A percentile compares a stretch with the other conserved stretches of the same genome.
Conservation (phyloP, 2,888 invertebrate species). For the Rhingia rostrata region DNA sequence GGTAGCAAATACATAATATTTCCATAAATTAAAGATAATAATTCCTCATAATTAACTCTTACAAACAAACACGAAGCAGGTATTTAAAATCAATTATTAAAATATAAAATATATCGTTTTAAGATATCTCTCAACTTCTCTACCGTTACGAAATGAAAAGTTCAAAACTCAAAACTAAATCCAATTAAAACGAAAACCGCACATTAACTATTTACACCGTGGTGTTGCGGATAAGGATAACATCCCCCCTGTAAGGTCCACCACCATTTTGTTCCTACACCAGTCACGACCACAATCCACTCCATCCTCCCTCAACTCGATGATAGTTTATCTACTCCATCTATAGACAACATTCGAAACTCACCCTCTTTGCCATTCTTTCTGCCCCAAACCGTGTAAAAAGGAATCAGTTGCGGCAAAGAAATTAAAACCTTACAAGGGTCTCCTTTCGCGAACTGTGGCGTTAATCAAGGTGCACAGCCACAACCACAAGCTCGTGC, state of each 20-base stretch:
- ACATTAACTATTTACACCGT: constrained; percentile 39
- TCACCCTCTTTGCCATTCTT: background rate
- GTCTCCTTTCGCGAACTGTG: constrained; percentile 38
- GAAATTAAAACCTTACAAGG: constrained; percentile 43
- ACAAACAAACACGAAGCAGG: no score
- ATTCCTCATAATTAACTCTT: no score
- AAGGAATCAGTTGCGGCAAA: constrained; percentile 35
- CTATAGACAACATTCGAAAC: constrained; percentile 15
- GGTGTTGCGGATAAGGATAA: background rate
- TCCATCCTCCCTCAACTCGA: background rate
- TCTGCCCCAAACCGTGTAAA: constrained; percentile 8
- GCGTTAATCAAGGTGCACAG: constrained; percentile 54
- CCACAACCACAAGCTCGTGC: constrained; percentile 52
- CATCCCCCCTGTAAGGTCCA: background rate
- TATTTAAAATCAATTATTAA: no score
- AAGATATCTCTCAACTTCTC: background rate
- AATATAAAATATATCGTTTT: no score
- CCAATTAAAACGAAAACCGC: constrained; percentile 50
- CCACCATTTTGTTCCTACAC: background rate
- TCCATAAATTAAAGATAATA: no score
- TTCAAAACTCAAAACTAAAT: constrained; percentile 25
- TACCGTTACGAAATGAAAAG: background rate
- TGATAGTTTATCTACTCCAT: constrained; percentile 8
- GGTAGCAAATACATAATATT: no score
- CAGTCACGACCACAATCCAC: constrained; percentile 23